These are phyloP conservation scores for Tenualosa ilisha DNA, from an alignment of 2,797 vertebrate species.

Conservation along the genomic window DNA sequence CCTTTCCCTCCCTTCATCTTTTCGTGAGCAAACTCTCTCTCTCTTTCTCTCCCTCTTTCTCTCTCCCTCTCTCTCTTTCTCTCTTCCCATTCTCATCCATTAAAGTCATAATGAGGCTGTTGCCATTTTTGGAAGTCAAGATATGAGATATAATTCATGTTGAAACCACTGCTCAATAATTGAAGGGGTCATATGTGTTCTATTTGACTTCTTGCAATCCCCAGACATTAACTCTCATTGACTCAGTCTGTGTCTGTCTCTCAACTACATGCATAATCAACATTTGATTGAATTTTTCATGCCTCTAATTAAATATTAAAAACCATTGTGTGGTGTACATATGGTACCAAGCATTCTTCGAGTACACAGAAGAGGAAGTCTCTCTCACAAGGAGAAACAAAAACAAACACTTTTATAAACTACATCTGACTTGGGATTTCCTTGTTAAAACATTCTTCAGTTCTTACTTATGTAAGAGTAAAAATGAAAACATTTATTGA, in stretches of 20 bases:
- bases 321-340: neutral
- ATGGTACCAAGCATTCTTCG: neutral
- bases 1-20: neutral
- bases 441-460: neutral
- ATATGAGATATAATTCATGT: neutral
- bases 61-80: slow-evolving; percentile 25
- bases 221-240: slow-evolving; percentile 9
- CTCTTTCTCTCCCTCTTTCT: slow-evolving; percentile 18
- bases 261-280: slow-evolving; percentile 27
- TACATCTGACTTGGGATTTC: neutral
- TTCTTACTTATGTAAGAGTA: neutral
- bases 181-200: slow-evolving; percentile 21
- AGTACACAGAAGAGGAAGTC: neutral
- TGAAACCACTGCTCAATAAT: neutral
- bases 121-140: neutral
- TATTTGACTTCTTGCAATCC: slow-evolving; percentile 4
- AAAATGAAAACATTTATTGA: no score
- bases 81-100: slow-evolving; percentile 4
- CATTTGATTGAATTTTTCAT: slow-evolving; percentile 22
- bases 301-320: slow-evolving; percentile 14
- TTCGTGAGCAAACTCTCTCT: neutral
- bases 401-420: neutral
- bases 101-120: slow-evolving; percentile 29
- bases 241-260: neutral
- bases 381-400: neutral